A percentile compares a stretch with the other conserved stretches of the same genome.
Conservation (phyloP, 2,888 invertebrate species). For the Apamea monoglypha region DNA sequence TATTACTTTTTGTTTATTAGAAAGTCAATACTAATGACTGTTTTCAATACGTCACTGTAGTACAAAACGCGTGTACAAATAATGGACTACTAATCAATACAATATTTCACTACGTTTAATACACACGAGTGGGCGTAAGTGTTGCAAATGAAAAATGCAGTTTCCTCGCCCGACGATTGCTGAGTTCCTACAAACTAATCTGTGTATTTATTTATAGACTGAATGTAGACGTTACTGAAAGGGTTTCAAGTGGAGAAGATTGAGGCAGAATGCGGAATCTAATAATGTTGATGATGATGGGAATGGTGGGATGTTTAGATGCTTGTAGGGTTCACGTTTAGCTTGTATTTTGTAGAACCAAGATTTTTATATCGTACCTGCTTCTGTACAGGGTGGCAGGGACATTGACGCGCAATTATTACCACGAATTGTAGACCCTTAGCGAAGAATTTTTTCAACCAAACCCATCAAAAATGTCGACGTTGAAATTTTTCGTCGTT, state of each 20-base stretch:
- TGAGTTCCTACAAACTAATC: conserved; percentile 38
- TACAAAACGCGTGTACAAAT: too few species aligned
- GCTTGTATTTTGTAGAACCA: not conserved
- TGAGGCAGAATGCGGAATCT: conserved; percentile 30
- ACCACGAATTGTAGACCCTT: too few species aligned
- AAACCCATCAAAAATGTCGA: too few species aligned
- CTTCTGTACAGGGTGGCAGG: not conserved
- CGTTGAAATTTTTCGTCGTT: too few species aligned
- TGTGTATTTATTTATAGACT: conserved; percentile 31
- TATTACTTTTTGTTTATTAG: conserved; percentile 12
- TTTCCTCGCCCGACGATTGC: not conserved
- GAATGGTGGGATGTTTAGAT: not conserved
- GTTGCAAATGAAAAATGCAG: conserved; percentile 25
- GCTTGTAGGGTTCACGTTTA: not conserved
- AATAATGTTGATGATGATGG: not conserved
- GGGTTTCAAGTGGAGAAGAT: conserved; percentile 19
- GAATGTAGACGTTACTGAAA: not conserved
- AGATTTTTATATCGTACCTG: not conserved
- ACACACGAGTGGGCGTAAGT: conserved; percentile 26
- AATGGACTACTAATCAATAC: not conserved
- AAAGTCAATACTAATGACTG: conserved; percentile 8
- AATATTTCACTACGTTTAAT: not conserved
- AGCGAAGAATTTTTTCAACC: too few species aligned
- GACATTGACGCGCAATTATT: too few species aligned
- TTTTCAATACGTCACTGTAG: not conserved